These are phyloP conservation scores for Pristionchus entomophagus DNA, from an alignment of 2,888 invertebrate species.

Conservation along the genomic window DNA sequence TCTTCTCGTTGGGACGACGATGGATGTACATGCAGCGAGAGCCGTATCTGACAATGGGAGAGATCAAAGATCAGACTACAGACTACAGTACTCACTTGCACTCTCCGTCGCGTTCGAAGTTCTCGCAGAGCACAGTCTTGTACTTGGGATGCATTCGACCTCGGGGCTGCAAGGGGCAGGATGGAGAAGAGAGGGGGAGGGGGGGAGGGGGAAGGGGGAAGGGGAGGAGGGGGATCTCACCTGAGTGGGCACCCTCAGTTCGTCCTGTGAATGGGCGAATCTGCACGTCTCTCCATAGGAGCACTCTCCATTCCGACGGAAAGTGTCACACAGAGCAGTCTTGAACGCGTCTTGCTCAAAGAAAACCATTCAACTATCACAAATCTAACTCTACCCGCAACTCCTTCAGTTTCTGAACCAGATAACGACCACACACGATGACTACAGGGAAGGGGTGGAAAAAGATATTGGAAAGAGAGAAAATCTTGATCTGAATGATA, in stretches of 20 bases:
- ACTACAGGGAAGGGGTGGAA: no score
- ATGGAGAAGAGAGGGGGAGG: no score
- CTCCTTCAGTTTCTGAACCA: no score
- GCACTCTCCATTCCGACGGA: conserved; percentile 55
- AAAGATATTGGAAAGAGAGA: no score
- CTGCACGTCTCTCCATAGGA: conserved; percentile 60
- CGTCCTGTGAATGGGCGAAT: conserved; percentile 62
- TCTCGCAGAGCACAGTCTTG: conserved; percentile 67
- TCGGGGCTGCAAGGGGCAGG: conserved; percentile 60
- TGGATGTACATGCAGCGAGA: conserved; percentile 47
- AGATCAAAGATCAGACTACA: conserved; percentile 31
- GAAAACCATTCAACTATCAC: no score
- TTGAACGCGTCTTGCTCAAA: conserved; percentile 63
- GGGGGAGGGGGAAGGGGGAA: background rate
- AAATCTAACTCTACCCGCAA: no score
- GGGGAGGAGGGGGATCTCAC: conserved; percentile 43
- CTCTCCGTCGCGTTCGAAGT: conserved; percentile 53
- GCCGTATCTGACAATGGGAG: conserved; percentile 19
- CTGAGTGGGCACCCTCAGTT: conserved; percentile 58
- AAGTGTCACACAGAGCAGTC: conserved; percentile 64
- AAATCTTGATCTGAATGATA: no score
- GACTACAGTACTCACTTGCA: conserved; percentile 40
- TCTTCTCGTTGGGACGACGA: conserved; percentile 20
- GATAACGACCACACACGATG: no score
- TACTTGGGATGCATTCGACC: conserved; percentile 66